Percentiles rank a stretch among this genome's conserved stretches.
Evolutionary conservation across 2,888 invertebrate genomes (phyloP).

Genomic region (Hydrotaea cyrtoneurina): DNA sequence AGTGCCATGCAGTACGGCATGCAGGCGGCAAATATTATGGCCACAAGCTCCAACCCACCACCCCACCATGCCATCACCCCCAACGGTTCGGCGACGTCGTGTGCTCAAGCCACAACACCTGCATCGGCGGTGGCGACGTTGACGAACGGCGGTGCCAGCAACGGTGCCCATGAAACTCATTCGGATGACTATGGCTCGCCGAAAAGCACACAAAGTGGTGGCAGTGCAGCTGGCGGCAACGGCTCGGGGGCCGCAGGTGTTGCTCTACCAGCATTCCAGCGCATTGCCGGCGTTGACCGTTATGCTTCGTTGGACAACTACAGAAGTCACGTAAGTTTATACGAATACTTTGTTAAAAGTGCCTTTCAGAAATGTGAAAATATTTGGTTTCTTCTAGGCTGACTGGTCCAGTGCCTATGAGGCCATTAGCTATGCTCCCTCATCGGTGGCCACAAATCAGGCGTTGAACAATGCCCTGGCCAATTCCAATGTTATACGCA

Average conservation of each 20-base stretch:
- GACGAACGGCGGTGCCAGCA: constrained; percentile 63
- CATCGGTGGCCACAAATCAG: constrained; percentile 71
- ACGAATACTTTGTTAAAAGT: too few species aligned
- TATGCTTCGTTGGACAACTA: constrained; percentile 78
- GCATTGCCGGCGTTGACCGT: constrained; percentile 74
- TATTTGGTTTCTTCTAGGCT: constrained; percentile 70
- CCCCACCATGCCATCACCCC: constrained; percentile 70
- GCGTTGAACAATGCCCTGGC: constrained; percentile 68
- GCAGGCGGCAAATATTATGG: constrained; percentile 65
- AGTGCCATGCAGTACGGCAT: constrained; percentile 78
- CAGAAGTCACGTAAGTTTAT: constrained; percentile 76
- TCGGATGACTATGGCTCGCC: constrained; percentile 78
- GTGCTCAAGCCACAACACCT: constrained; percentile 71
- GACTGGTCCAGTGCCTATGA: constrained; percentile 78
- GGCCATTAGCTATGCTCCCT: constrained; percentile 76
- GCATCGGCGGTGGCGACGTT: constrained; percentile 67
- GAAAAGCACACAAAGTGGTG: constrained; percentile 75
- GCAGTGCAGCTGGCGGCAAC: constrained; percentile 71
- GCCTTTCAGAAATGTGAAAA: not conserved
- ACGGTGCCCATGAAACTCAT: constrained; percentile 63
- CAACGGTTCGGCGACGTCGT: constrained; percentile 65
- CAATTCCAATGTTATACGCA: constrained; percentile 76
- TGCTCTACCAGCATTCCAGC: constrained; percentile 79
- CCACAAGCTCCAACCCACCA: constrained; percentile 70
- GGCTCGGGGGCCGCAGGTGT: constrained; percentile 69